Base-by-base conservation (phyloP, 2,797 vertebrate genomes). In the Gila robusta region DNA sequence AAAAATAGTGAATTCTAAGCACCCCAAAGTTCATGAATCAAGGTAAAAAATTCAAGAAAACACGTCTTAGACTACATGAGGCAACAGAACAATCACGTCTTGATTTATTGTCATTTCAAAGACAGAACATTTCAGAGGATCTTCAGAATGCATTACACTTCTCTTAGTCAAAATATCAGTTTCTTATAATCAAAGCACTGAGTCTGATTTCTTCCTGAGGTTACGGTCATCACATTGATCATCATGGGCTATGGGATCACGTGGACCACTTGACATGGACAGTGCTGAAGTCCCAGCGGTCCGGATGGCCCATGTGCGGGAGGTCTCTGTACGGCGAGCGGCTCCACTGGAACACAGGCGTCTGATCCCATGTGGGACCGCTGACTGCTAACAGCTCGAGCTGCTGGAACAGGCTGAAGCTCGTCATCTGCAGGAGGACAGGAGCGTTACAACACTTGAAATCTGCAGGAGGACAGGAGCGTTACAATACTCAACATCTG, bases 331-430 rank as follows among this genome's bases (percentile, higher is more conserved):
- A 99, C 0, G 98, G 97, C 0, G 98, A 99, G 0, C 91, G 56
- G 89, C 97, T 99, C 98, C 98, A 99, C 93, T 96, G 95, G 93
- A 99, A 99, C 0, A 96, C 94, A 0, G 98, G 97, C 7, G 98
- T 91, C 10, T 99, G 96, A 0, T 97, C 97, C 96, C 97, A 98
- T 0, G 97, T 94, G 0, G 98, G 98, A 1, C 98, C 97, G 0
- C 95, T 98, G 89, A 89, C 94, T 0, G 97, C 98, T 82, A 97
- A 2, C 91, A 99, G 94, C 78, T 93, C 87, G 0, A 96, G 95
- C 14, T 89, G 26, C 81, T 91, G 93, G 80, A 94, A 96, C 96
- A 98, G 94, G 9, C 89, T 82, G 0, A 81, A 95, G 19, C 96
- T 97, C 1, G 98, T 99, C 89, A 98, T 86, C 98, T 99, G 90